Conservation (phyloP, 2,888 invertebrate genomes). For the Stenichneumon culpator region DNA sequence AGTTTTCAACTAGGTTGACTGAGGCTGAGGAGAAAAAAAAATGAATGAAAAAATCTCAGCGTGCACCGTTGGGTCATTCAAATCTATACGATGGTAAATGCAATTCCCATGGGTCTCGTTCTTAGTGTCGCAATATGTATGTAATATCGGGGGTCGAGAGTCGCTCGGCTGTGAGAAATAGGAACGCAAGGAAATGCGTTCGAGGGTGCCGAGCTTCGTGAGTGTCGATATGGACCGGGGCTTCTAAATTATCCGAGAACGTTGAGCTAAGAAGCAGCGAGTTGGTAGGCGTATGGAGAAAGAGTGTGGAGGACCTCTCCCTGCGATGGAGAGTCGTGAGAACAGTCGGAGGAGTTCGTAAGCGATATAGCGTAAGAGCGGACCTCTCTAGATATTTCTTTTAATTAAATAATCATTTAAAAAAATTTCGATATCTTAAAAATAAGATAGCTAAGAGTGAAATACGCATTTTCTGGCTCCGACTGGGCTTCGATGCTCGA, state of each 20-base stretch:
- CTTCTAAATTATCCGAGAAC: constrained; percentile 2
- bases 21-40: not conserved
- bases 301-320: constrained; percentile 9
- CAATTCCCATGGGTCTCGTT: constrained; percentile 30
- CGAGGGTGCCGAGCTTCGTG: constrained; percentile 46
- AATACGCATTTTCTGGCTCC: not conserved
- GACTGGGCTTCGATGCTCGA: not conserved
- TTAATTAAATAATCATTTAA: not conserved
- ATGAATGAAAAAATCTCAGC: not conserved
- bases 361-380: constrained; percentile 32
- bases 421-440: not conserved
- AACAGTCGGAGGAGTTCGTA: constrained; percentile 30
- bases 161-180: constrained; percentile 42
- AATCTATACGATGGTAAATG: constrained; percentile 10
- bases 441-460: not conserved
- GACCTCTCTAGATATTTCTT: not conserved
- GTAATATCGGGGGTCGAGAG: constrained; percentile 27
- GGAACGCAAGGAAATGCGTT: not conserved
- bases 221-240: constrained; percentile 12
- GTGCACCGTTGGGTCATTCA: not conserved
- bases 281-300: constrained; percentile 1
- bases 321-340: constrained; percentile 48
- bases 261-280: constrained; percentile 1
- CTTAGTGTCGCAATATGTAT: constrained; percentile 17
- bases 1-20: constrained; percentile 12